A percentile compares a stretch with the other conserved stretches of the same genome.
Evolutionary conservation across 2,888 invertebrate species (phyloP).

Genomic region (Aphidius colemani): DNA sequence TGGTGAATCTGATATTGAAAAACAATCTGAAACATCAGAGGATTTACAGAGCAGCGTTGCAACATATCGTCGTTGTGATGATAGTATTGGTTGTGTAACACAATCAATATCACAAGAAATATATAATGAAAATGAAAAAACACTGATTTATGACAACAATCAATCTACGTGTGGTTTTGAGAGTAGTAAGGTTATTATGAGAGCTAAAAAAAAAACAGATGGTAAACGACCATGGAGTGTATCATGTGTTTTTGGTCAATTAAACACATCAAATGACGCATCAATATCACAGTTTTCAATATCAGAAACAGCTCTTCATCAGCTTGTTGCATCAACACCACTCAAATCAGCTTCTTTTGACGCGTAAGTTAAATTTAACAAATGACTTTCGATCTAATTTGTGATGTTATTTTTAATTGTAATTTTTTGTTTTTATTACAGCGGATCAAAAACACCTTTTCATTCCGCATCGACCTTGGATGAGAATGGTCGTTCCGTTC

Average conservation of each 20-base stretch:
- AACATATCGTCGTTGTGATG: slow-evolving; percentile 64
- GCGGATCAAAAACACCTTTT: slow-evolving; percentile 52
- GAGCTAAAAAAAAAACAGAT: slow-evolving; percentile 66
- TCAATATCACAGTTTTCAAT: slow-evolving; percentile 71
- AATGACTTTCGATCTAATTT: not conserved
- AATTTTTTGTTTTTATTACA: slow-evolving; percentile 32
- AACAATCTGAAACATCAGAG: slow-evolving; percentile 75
- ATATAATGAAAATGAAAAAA: slow-evolving; percentile 53
- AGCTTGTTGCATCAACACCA: slow-evolving; percentile 63
- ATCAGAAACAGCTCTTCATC: slow-evolving; percentile 86
- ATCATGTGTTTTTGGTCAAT: slow-evolving; percentile 76
- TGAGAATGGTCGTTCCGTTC: slow-evolving; percentile 55
- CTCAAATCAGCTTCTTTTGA: slow-evolving; percentile 55
- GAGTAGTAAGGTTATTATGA: slow-evolving; percentile 66
- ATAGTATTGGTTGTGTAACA: slow-evolving; percentile 43
- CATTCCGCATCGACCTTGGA: slow-evolving; percentile 65
- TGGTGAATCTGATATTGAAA: slow-evolving; percentile 71
- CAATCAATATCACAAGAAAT: slow-evolving; percentile 56
- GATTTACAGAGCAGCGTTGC: slow-evolving; percentile 77
- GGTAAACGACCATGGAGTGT: slow-evolving; percentile 82
- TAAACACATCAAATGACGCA: slow-evolving; percentile 45
- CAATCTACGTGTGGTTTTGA: slow-evolving; percentile 37
- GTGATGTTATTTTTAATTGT: not conserved
- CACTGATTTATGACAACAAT: slow-evolving; percentile 44
- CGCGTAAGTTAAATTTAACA: slow-evolving; percentile 45